Conservation (phyloP, 64 coral and sea anemone genomes). For the Montipora capricornis region DNA sequence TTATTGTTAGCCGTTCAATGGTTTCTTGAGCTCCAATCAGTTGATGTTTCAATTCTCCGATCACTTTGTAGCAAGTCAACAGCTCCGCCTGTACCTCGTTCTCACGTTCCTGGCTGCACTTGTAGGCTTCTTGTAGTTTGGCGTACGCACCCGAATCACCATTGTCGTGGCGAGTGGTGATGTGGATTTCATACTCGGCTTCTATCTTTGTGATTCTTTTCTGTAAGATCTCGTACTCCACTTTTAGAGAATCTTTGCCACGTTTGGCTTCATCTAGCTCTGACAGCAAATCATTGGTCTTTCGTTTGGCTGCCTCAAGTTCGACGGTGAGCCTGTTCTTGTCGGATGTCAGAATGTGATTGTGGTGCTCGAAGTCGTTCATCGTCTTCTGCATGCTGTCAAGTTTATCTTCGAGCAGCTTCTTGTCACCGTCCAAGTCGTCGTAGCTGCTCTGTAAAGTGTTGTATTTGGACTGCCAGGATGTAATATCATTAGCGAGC, state of each 20-base stretch:
- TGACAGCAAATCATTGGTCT: conserved; percentile 75
- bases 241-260: conserved; percentile 79
- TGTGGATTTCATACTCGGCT: conserved; percentile 88
- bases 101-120: conserved; percentile 91
- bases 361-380: conserved; percentile 72
- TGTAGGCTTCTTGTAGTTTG: conserved; percentile 84
- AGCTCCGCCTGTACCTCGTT: conserved; percentile 90
- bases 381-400: conserved; percentile 92
- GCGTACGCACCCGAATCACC: conserved; percentile 86
- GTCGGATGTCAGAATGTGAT: conserved; percentile 75
- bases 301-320: conserved; percentile 88
- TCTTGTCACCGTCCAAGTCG: conserved; percentile 79
- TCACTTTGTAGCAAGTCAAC: conserved; percentile 70
- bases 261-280: conserved; percentile 70
- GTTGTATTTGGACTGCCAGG: conserved; percentile 85
- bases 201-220: conserved; percentile 87
- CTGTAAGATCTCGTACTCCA: conserved; percentile 77
- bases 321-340: conserved; percentile 85
- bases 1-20: conserved; percentile 62
- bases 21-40: conserved; percentile 50
- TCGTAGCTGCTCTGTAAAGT: conserved; percentile 79
- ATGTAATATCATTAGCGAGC: conserved; percentile 68
- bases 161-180: conserved; percentile 74
- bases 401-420: conserved; percentile 82
- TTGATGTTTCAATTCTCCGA: conserved; percentile 78